Conservation (phyloP, 1,140 invertebrate species). For the Anoplolepis gracilipes region DNA sequence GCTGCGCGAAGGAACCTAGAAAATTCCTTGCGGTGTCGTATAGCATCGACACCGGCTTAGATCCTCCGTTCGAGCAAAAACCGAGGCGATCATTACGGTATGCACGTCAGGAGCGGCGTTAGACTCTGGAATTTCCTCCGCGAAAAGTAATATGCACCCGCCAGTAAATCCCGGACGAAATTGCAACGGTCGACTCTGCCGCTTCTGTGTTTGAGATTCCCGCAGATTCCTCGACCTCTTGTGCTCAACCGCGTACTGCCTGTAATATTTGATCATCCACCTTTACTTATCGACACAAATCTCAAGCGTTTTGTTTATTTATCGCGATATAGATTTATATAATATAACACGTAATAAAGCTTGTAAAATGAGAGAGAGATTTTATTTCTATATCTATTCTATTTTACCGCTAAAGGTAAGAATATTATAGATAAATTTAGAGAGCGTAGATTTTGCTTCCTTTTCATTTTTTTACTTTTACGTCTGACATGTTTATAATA, state of each 20-base stretch:
- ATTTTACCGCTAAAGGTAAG: background rate
- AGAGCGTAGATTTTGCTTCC: background rate
- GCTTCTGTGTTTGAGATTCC: slow-evolving; percentile 38
- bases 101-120: slow-evolving; percentile 70
- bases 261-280: slow-evolving; percentile 29
- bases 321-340: background rate
- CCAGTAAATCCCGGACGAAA: slow-evolving; percentile 69
- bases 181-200: slow-evolving; percentile 56
- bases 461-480: background rate
- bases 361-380: background rate
- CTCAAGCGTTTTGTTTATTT: background rate
- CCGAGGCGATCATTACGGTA: slow-evolving; percentile 72
- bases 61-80: slow-evolving; percentile 64
- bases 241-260: background rate
- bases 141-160: slow-evolving; percentile 70
- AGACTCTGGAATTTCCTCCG: slow-evolving; percentile 72
- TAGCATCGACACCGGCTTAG: slow-evolving; percentile 55
- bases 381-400: background rate
- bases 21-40: slow-evolving; percentile 59
- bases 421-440: background rate
- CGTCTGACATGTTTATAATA: background rate
- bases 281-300: slow-evolving; percentile 12
- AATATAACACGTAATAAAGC: background rate
- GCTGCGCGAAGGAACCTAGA: slow-evolving; percentile 20
- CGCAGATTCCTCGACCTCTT: slow-evolving; percentile 10